Evolutionary conservation across 2,888 invertebrate species (phyloP).

Genomic region (Xestia rhomboidea): DNA sequence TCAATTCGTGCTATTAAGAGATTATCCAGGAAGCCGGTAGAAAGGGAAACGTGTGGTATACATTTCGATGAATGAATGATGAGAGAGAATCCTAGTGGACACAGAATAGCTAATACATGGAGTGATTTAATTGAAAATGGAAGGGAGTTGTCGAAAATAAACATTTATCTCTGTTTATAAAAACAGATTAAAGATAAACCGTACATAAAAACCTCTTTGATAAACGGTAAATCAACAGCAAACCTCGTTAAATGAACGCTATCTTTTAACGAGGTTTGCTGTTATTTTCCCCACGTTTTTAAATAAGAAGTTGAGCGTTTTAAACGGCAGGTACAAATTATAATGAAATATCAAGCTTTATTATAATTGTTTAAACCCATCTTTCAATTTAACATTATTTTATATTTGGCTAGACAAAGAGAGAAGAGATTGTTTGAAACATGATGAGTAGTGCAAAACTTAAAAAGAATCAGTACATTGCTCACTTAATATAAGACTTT

Average conservation of each 20-base stretch:
- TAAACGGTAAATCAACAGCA: background rate
- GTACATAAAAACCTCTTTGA: too few relatives aligned
- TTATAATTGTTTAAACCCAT: too few relatives aligned
- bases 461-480: background rate
- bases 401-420: background rate
- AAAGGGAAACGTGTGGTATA: slow-evolving; percentile 19
- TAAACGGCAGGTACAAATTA: background rate
- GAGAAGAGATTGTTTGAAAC: background rate
- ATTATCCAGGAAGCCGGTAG: slow-evolving; percentile 31
- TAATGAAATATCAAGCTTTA: background rate
- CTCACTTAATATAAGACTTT: background rate
- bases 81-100: slow-evolving; percentile 17
- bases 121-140: background rate
- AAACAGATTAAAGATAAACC: background rate
- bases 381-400: background rate
- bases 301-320: background rate
- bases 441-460: background rate
- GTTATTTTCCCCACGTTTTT: background rate
- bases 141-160: background rate
- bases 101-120: slow-evolving; percentile 12
- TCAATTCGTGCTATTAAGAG: slow-evolving; percentile 38
- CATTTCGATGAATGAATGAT: slow-evolving; percentile 52
- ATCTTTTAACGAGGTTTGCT: background rate
- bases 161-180: background rate
- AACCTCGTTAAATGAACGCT: too few relatives aligned